Conservation (phyloP, 1,140 invertebrate genomes). For the Pollicipes pollicipes region DNA sequence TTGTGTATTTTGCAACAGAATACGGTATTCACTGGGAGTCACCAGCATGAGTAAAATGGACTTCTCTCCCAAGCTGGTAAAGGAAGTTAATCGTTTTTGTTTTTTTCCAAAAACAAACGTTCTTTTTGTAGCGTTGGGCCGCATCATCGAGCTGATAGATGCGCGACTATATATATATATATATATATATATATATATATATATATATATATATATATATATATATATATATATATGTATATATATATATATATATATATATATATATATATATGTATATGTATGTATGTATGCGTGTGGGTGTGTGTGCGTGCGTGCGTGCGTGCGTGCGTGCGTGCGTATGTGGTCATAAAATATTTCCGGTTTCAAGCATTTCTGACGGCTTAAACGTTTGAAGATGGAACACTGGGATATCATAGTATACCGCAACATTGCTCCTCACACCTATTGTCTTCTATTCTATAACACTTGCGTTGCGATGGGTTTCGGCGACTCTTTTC, state of each 20-base stretch:
- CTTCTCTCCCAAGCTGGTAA: too few relatives aligned
- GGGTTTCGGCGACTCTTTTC: too few relatives aligned
- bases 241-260: conserved; percentile 13
- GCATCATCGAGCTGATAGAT: not conserved
- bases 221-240: conserved; percentile 14
- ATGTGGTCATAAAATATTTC: conserved; percentile 8
- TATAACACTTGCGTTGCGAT: too few relatives aligned
- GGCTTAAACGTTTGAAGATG: conserved; percentile 2
- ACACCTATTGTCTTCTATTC: too few relatives aligned
- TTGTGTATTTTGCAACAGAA: too few relatives aligned
- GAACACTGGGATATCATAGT: not conserved
- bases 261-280: conserved; percentile 13
- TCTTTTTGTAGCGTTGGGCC: not conserved
- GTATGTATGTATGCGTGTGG: conserved; percentile 12
- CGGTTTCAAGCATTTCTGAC: conserved; percentile 3
- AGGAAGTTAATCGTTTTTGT: too few relatives aligned
- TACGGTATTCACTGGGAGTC: too few relatives aligned
- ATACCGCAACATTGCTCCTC: too few relatives aligned
- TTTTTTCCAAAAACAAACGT: not conserved
- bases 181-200: too few relatives aligned
- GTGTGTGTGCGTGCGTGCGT: conserved; percentile 8
- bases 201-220: too few relatives aligned
- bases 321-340: conserved; percentile 6
- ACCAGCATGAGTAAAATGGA: too few relatives aligned
- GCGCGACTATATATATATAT: too few relatives aligned